Conservation (phyloP, 1,140 invertebrate species). For the Ericerus pela region DNA sequence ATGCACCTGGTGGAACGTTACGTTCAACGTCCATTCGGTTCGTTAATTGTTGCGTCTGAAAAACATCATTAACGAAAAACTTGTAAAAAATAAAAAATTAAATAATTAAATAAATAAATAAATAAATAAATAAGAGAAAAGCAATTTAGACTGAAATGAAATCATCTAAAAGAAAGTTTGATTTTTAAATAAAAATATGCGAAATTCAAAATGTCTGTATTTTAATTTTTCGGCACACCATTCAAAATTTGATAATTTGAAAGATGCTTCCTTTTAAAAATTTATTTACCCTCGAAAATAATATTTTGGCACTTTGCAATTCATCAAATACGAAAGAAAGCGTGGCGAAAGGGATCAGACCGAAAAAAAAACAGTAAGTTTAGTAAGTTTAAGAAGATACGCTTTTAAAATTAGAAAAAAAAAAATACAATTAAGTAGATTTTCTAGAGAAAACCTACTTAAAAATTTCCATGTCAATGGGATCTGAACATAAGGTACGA, state of each 20-base stretch:
- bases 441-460: too few relatives aligned
- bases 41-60: not conserved
- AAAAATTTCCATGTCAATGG: too few relatives aligned
- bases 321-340: not conserved
- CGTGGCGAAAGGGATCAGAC: conserved; percentile 9
- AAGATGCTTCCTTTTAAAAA: conserved; percentile 3
- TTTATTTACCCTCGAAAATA: conserved; percentile 1
- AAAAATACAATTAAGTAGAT: too few relatives aligned
- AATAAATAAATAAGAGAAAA: not conserved
- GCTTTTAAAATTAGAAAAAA: too few relatives aligned
- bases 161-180: too few relatives aligned
- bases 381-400: too few relatives aligned
- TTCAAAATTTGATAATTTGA: not conserved
- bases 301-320: conserved; percentile 3
- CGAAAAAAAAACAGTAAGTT: too few relatives aligned
- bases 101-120: not conserved
- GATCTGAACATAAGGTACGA: too few relatives aligned
- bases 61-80: too few relatives aligned
- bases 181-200: not conserved
- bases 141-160: too few relatives aligned
- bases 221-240: conserved; percentile 1
- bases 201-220: not conserved
- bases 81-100: too few relatives aligned
- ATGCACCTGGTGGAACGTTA: not conserved
- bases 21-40: not conserved